Base-by-base conservation (phyloP, 2,888 invertebrate genomes). In the Drosophila mayaguana region DNA sequence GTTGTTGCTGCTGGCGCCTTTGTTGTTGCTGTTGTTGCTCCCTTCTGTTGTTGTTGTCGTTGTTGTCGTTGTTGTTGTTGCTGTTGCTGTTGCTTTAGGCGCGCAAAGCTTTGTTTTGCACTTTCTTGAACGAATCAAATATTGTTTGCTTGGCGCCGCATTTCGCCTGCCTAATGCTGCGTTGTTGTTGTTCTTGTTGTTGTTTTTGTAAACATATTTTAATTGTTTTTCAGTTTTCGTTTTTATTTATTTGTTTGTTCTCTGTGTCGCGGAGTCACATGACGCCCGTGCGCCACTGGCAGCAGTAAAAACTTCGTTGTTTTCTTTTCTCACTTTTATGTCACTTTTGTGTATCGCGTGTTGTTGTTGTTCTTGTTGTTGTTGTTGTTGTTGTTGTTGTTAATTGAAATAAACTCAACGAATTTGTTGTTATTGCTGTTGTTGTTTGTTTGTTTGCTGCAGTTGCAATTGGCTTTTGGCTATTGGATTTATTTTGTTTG, bases 81-180 rank as follows among this genome's bases (percentile, higher is more conserved):
- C 61, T 54, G 32, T n/a, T 80, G 18, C 4, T 70, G 81, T 80
- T 80, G 71, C 64, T 70, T 64, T 71, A 76, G 81, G 59, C 81
- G 81, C 81, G 78, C 60, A 18, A 64, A 76, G 77, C 62, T 77
- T 56, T 77, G 50, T 55, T 77, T 66, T 55, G 65, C 63, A 68
- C 68, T 72, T 80, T 61, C 60, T 63, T 63, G 54, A 43, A 59
- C 55, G 63, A 50, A 73, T 72, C 64, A 68, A 60, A 55, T 69
- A 59, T 60, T 43, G 66, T 77, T 63, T 70, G 65, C 54, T 72
- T 71, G 78, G 73, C 72, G 83, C 66, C 75, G 69, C 72, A 67
- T 77, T 62, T 74, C 60, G 22, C 28, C 66, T 64, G 32, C 32
- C 18, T 56, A 36, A 53, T 76, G 36, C 54, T 28, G 25, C 25